phyloP scores from a whole-genome alignment of 1,140 invertebrate genomes.

The Bilobella aurantiaca region DNA sequence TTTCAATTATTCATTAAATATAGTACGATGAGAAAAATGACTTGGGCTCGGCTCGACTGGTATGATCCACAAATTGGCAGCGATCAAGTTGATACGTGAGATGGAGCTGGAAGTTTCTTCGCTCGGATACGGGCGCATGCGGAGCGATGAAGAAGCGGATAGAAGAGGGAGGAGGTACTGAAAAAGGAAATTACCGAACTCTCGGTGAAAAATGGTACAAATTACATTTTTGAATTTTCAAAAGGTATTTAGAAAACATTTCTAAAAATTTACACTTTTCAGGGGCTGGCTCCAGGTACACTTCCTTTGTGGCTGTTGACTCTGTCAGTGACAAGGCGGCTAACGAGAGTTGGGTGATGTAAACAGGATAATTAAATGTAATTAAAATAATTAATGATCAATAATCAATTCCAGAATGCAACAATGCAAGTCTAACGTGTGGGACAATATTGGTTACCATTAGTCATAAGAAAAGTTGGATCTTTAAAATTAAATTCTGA shows the following conservation, averaged over 20 bases:
- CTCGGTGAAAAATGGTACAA: not conserved
- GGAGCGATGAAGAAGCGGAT: not conserved
- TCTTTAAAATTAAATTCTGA: too few species aligned
- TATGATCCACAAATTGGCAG: constrained; percentile 33
- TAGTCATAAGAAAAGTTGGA: too few species aligned
- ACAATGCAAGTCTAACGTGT: not conserved
- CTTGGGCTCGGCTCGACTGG: constrained; percentile 12
- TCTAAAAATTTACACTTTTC: not conserved
- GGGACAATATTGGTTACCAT: too few species aligned
- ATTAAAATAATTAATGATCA: too few species aligned
- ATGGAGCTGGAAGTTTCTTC: constrained; percentile 27
- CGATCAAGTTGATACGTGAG: constrained; percentile 33
- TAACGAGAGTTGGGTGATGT: constrained; percentile 31
- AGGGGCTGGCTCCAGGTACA: constrained; percentile 33
- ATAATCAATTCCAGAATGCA: constrained; percentile 27
- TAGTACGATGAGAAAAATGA: constrained; percentile 11
- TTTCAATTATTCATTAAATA: not conserved
- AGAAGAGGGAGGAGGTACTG: constrained; percentile 27
- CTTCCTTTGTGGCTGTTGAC: constrained; percentile 34
- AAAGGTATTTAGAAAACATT: not conserved
- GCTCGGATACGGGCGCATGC: not conserved
- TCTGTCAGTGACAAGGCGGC: constrained; percentile 1
- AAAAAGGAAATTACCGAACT: constrained; percentile 21
- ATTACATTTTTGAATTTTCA: not conserved
- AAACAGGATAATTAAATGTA: constrained; percentile 28